phyloP scores from a whole-genome alignment of 2,797 vertebrate species.

The Paguma larvata region DNA sequence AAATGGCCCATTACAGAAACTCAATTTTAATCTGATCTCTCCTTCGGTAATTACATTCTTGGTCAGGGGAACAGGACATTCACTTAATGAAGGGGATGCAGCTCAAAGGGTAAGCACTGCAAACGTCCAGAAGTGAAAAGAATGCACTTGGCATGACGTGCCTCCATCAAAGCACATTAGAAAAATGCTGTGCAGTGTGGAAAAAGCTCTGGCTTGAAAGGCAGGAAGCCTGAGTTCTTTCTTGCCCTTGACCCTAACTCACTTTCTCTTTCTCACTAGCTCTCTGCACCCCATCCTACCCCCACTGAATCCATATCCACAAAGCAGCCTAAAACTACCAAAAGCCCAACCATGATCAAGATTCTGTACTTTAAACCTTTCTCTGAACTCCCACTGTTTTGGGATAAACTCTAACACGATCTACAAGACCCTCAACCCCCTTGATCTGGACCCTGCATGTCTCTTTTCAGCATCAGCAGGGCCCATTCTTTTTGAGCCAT shows the following conservation, averaged over 20 bases:
- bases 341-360: conserved; percentile 5
- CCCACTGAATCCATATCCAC: not conserved
- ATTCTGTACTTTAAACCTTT: conserved; percentile 15
- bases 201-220: not conserved
- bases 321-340: not conserved
- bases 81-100: conserved; percentile 77
- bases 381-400: not conserved
- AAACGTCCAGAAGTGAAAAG: conserved; percentile 79
- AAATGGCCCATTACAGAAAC: conserved; percentile 84
- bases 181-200: not conserved
- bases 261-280: not conserved
- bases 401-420: conserved; percentile 4
- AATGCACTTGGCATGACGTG: conserved; percentile 62
- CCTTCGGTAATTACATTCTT: conserved; percentile 84
- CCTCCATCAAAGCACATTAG: conserved; percentile 47
- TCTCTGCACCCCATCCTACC: not conserved
- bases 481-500: not conserved
- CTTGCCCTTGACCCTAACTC: conserved; percentile 26
- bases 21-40: conserved; percentile 85
- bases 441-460: not conserved
- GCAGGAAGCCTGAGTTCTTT: not conserved
- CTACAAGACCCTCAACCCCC: not conserved
- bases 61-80: conserved; percentile 78
- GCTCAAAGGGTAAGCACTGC: conserved; percentile 82
- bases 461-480: conserved; percentile 8